Percentiles rank a stretch among this genome's conserved stretches.
phyloP scores from a whole-genome alignment of 1,140 invertebrate genomes.

The Lucilia cuprina region DNA sequence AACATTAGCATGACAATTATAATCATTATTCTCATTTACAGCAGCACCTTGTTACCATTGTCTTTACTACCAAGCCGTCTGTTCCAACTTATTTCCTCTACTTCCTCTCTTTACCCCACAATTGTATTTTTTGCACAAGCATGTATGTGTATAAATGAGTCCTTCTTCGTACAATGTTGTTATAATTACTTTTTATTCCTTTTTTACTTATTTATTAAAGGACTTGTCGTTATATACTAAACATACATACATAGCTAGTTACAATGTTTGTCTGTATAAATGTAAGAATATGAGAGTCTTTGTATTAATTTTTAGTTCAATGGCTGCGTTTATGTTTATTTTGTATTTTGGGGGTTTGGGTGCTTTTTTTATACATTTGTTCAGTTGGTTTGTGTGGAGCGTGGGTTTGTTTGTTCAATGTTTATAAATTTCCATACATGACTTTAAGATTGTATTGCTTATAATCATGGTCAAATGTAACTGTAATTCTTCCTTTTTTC shows the following conservation, averaged over 20 bases:
- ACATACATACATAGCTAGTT: too few relatives aligned
- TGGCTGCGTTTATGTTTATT: conserved; percentile 6
- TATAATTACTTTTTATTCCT: background rate
- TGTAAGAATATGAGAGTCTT: background rate
- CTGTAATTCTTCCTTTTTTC: background rate
- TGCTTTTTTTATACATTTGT: background rate
- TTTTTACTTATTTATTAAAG: background rate
- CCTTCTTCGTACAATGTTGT: background rate
- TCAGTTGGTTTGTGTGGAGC: background rate
- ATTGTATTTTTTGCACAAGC: background rate
- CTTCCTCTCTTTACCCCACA: background rate
- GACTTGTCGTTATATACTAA: background rate
- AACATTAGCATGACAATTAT: too few relatives aligned
- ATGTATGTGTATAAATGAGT: too few relatives aligned
- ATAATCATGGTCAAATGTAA: background rate
- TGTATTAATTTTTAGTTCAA: background rate
- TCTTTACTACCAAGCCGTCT: too few relatives aligned
- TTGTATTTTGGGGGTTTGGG: background rate
- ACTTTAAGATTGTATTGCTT: background rate
- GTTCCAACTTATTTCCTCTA: background rate
- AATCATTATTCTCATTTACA: too few relatives aligned
- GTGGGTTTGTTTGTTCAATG: background rate
- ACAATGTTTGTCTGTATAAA: background rate
- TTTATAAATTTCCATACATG: background rate
- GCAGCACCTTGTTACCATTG: too few relatives aligned